Base-by-base conservation (phyloP, 2,797 vertebrate genomes). In the Sylvia borin region DNA sequence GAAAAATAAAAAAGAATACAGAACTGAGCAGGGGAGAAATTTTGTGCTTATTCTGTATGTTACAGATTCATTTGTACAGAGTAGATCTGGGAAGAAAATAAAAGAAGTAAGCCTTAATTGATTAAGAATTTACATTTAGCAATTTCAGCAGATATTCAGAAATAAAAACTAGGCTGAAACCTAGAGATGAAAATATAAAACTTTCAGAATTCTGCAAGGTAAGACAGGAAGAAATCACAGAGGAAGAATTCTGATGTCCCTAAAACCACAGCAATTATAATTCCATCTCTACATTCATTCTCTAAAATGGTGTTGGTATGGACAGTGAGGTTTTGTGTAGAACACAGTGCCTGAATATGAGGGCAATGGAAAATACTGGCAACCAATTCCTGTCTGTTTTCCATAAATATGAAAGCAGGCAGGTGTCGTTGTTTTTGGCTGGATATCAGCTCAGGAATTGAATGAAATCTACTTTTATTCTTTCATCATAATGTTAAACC, bases 221-320 rank as follows among this genome's bases (percentile, higher is more conserved):
- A 34, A 43, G 24, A 79, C 5, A 40, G 25, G 51, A 71, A 65
- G 20, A 27, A 74, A 43, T 55, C 22, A 55, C 6, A 53, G 24
- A 64, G 5, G 11, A 80, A 43, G 32, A 54, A 34, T 31, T 57
- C 18, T 72, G 7, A 14, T 74, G 16, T 45, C 25, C 36, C 18
- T 58, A 42, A 85, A 55, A 4, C 20, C 0, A 0, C 57, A 68
- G 60, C 0, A 1, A 12, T 86, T 81, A 3, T 20, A 70, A 74
- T 51, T 84, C 9, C 4, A 7, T 58, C 25, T 82, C 43, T 21
- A 20, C 20, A 12, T 38, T 73, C 2, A 16, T 51, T 71, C 29
- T 75, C 15, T 53, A 18, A 77, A 66, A 48, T 26, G 5, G 5
- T 3, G 7, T 5, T 55, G 20, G 17, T 43, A n/a, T 10, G 14